Percentiles rank a stretch among this genome's conserved stretches.
Evolutionary conservation across 2,797 vertebrate genomes (phyloP).

Genomic region (Microhierax caerulescens): DNA sequence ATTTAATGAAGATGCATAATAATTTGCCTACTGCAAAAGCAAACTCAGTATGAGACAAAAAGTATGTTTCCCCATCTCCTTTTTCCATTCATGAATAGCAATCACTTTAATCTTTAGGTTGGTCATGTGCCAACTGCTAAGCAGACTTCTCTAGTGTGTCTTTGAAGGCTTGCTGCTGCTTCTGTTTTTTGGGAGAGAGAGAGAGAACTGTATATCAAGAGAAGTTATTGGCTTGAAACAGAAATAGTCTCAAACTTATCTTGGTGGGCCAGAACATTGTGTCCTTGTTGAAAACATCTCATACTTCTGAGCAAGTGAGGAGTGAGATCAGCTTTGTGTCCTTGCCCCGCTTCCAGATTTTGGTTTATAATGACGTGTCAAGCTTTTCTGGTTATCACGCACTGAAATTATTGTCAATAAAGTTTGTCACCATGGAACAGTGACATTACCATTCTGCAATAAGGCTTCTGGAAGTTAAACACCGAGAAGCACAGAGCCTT

Average conservation of each 20-base stretch:
- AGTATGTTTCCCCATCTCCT: background rate
- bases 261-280: background rate
- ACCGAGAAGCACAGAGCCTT: background rate
- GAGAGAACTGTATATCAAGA: background rate
- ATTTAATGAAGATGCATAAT: constrained; percentile 30
- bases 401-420: background rate
- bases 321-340: background rate
- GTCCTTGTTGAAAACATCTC: background rate
- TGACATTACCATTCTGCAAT: background rate
- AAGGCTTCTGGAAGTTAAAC: background rate
- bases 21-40: constrained; percentile 14
- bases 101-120: background rate
- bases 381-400: background rate
- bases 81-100: background rate
- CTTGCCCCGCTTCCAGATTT: background rate
- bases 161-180: background rate
- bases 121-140: background rate
- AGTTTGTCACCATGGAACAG: background rate
- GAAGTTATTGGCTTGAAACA: background rate
- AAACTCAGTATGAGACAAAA: background rate
- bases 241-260: background rate
- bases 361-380: fast-evolving
- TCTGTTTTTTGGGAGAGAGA: background rate
- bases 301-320: background rate
- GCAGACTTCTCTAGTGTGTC: background rate